These are phyloP conservation scores for Drosophila histrio DNA, from an alignment of 2,888 invertebrate genomes.

Conservation along the genomic window DNA sequence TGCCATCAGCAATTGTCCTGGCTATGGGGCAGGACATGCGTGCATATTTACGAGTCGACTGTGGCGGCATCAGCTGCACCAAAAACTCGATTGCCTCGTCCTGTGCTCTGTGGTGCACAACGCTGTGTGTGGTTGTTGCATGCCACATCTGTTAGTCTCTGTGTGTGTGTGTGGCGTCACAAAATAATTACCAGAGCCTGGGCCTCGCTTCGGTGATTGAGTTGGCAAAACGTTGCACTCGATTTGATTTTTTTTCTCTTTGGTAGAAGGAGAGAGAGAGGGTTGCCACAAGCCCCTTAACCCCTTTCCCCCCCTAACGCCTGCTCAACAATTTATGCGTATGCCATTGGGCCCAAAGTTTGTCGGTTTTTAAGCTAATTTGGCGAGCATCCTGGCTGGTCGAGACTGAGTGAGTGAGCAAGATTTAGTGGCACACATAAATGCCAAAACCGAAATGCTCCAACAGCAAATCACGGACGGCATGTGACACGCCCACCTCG, in stretches of 20 bases:
- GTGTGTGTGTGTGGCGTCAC: constrained; percentile 61
- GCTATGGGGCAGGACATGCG: constrained; percentile 72
- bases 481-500: constrained; percentile 72
- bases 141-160: neutral
- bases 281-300: neutral
- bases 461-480: constrained; percentile 74
- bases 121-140: neutral
- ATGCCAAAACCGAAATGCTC: constrained; percentile 78
- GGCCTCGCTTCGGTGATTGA: constrained; percentile 77
- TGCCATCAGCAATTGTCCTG: constrained; percentile 54
- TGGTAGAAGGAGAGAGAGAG: too few species aligned
- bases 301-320: too few species aligned
- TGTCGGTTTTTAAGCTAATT: constrained; percentile 80
- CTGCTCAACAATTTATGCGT: constrained; percentile 77
- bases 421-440: constrained; percentile 79
- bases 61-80: constrained; percentile 79
- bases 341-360: constrained; percentile 64
- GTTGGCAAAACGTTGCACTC: constrained; percentile 80
- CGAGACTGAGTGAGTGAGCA: constrained; percentile 71
- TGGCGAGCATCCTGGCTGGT: constrained; percentile 62
- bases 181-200: constrained; percentile 77
- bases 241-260: constrained; percentile 79
- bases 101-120: constrained; percentile 12
- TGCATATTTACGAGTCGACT: constrained; percentile 79
- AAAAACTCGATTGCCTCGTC: constrained; percentile 75